These are phyloP conservation scores for Zygaena filipendulae DNA, from an alignment of 2,888 invertebrate species.

Conservation along the genomic window DNA sequence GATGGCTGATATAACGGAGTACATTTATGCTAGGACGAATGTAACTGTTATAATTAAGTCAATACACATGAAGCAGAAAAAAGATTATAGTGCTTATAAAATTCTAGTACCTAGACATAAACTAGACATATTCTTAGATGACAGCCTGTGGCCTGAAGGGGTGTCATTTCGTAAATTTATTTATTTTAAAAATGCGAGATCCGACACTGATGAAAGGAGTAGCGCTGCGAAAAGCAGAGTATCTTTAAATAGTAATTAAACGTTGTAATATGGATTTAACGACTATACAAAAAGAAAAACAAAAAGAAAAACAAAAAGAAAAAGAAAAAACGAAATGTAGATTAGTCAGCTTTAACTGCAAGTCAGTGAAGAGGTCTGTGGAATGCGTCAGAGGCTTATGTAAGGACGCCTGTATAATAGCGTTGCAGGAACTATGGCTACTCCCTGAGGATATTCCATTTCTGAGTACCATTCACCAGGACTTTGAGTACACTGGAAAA, in stretches of 20 bases:
- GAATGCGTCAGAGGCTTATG: slow-evolving; percentile 8
- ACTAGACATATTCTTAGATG: too few species aligned
- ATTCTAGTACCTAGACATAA: slow-evolving; percentile 11
- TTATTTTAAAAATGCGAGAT: slow-evolving; percentile 8
- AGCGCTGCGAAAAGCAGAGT: too few species aligned
- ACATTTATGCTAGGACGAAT: slow-evolving; percentile 3
- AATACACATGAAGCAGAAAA: slow-evolving; percentile 4
- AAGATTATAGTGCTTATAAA: slow-evolving; percentile 13
- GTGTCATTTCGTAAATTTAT: too few species aligned
- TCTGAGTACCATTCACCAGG: slow-evolving; percentile 2
- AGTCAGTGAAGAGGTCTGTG: slow-evolving; percentile 6
- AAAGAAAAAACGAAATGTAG: slow-evolving; percentile 1
- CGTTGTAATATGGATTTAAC: too few species aligned
- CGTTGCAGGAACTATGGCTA: slow-evolving; percentile 10
- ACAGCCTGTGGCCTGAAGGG: too few species aligned
- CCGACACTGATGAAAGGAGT: too few species aligned
- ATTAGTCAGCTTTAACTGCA: slow-evolving; percentile 12
- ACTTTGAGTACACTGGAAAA: slow-evolving; percentile 3
- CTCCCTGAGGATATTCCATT: slow-evolving; percentile 7
- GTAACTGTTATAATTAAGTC: slow-evolving; percentile 3
- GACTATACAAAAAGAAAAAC: too few species aligned
- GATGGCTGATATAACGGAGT: slow-evolving; percentile 5
- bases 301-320: too few species aligned
- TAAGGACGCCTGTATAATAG: slow-evolving; percentile 6
- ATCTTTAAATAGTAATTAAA: too few species aligned